Evolutionary conservation across 2,888 invertebrate genomes (phyloP).

Genomic region (Callyntrura guangdongensis): DNA sequence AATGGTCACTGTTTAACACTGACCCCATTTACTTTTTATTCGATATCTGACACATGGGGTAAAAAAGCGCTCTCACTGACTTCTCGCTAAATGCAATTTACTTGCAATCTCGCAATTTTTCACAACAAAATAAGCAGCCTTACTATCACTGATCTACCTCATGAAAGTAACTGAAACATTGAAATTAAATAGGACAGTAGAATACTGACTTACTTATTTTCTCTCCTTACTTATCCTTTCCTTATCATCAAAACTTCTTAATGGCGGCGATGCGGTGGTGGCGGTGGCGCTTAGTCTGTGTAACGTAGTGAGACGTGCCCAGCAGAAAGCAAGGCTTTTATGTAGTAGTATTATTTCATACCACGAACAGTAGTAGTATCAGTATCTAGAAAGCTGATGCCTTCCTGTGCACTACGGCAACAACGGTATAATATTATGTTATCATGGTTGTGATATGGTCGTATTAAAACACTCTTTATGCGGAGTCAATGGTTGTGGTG

Average conservation of each 20-base stretch:
- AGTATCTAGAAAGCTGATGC: background rate
- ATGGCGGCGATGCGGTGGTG: slow-evolving; percentile 44
- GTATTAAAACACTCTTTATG: background rate
- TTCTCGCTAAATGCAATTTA: background rate
- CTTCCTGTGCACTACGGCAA: slow-evolving; percentile 7
- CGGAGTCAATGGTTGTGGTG: slow-evolving; percentile 21
- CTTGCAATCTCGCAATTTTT: slow-evolving; percentile 28
- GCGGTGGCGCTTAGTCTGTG: slow-evolving; percentile 2
- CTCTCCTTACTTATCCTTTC: slow-evolving; percentile 14
- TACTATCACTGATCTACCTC: slow-evolving; percentile 53
- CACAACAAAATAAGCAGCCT: background rate
- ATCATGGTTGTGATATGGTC: background rate
- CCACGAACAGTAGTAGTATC: background rate
- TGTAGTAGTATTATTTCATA: background rate
- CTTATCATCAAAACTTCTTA: slow-evolving; percentile 41
- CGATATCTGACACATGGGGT: background rate
- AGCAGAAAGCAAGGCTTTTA: background rate
- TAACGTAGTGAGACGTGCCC: background rate
- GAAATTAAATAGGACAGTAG: slow-evolving; percentile 50
- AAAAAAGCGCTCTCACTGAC: background rate
- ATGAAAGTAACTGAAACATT: slow-evolving; percentile 49
- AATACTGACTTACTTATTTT: slow-evolving; percentile 58
- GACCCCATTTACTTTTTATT: slow-evolving; percentile 45
- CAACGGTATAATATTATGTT: background rate
- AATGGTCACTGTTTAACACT: slow-evolving; percentile 44